A percentile compares a stretch with the other conserved stretches of the same genome.
These are phyloP conservation scores for Chionodraco myersi DNA, from an alignment of 2,113 vertebrate species.

Conservation along the genomic window DNA sequence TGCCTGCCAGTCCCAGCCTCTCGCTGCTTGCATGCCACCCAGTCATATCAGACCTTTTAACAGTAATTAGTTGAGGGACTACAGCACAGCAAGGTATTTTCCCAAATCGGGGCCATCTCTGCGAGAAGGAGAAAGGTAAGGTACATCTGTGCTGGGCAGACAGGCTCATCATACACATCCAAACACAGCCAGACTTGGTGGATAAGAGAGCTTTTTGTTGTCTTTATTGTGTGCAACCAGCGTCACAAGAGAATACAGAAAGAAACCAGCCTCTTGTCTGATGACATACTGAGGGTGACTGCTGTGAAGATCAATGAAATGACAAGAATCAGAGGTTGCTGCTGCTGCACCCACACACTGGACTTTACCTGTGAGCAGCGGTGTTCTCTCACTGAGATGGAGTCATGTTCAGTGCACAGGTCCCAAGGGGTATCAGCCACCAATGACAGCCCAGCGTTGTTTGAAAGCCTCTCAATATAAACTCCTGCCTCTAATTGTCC, in stretches of 20 bases:
- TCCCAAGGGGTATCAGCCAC: constrained; percentile 55
- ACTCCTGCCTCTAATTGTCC: constrained; percentile 80
- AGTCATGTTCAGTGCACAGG: constrained; percentile 31
- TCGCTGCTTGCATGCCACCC: constrained; percentile 41
- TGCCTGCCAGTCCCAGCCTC: constrained; percentile 44
- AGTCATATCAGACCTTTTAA: constrained; percentile 73
- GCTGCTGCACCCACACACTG: constrained; percentile 33
- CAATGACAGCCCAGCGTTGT: constrained; percentile 66
- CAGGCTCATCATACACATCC: constrained; percentile 57
- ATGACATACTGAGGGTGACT: neutral
- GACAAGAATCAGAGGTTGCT: constrained; percentile 34
- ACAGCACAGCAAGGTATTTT: constrained; percentile 61
- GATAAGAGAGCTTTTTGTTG: constrained; percentile 35
- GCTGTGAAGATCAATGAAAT: constrained; percentile 52
- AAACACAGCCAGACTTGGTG: constrained; percentile 53
- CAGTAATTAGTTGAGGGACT: constrained; percentile 73
- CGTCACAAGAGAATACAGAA: constrained; percentile 35
- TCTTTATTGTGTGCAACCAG: constrained; percentile 37
- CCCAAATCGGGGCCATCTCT: constrained; percentile 55
- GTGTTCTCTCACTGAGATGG: constrained; percentile 22
- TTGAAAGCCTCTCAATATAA: constrained; percentile 74
- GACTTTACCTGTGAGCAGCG: constrained; percentile 23
- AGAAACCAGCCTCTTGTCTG: constrained; percentile 34
- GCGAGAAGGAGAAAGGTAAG: constrained; percentile 36
- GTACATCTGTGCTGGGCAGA: constrained; percentile 31